These are phyloP conservation scores for Machimus rusticus DNA, from an alignment of 2,888 invertebrate species.

Conservation along the genomic window DNA sequence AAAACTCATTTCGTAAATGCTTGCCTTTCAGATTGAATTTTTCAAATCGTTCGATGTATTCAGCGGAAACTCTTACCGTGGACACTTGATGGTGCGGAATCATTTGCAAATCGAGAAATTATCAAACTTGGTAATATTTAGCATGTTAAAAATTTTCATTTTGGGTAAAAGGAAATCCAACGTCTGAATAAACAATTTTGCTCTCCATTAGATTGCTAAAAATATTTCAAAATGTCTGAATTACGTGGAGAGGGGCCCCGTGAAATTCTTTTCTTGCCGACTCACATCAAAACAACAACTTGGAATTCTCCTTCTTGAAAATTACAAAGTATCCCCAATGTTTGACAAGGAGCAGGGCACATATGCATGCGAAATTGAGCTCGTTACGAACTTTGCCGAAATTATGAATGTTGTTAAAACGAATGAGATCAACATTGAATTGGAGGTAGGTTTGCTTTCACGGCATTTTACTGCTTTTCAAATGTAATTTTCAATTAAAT, in stretches of 20 bases:
- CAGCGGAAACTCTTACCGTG: conserved; percentile 59
- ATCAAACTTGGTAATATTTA: conserved; percentile 59
- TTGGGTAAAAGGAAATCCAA: background rate
- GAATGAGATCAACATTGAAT: conserved; percentile 58
- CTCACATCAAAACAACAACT: conserved; percentile 56
- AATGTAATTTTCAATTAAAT: conserved; percentile 4
- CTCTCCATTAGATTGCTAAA: conserved; percentile 55
- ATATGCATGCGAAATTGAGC: conserved; percentile 59
- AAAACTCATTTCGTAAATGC: background rate
- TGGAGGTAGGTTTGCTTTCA: conserved; percentile 55
- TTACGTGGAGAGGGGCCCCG: conserved; percentile 54
- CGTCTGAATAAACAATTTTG: background rate
- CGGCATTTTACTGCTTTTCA: background rate
- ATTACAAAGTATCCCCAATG: conserved; percentile 56
- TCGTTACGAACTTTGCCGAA: conserved; percentile 56
- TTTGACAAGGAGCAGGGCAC: conserved; percentile 57
- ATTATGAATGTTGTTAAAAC: conserved; percentile 57
- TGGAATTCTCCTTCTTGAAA: conserved; percentile 54
- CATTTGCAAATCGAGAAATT: conserved; percentile 62
- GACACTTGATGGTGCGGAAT: conserved; percentile 60
- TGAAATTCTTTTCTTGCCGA: conserved; percentile 58
- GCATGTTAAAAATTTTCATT: background rate
- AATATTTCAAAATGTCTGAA: conserved; percentile 58
- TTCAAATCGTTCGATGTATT: conserved; percentile 60
- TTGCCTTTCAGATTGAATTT: conserved; percentile 58